phyloP scores from a whole-genome alignment of 2,888 invertebrate genomes.

The Gari tellinella region DNA sequence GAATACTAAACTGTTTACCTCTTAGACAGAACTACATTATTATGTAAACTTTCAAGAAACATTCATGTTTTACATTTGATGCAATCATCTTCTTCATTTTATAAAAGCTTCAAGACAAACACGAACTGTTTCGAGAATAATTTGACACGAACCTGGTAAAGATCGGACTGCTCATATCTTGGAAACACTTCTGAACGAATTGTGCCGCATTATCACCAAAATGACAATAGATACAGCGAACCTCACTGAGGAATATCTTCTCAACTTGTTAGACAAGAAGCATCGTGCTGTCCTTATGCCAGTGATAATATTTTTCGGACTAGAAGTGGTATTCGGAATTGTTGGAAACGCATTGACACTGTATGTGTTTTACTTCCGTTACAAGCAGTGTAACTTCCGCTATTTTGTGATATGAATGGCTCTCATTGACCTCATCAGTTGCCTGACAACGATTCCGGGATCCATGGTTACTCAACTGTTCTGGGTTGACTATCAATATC shows the following conservation, averaged over 20 bases:
- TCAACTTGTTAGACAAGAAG: background rate
- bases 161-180: too few relatives aligned
- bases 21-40: too few relatives aligned
- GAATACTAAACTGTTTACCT: too few relatives aligned
- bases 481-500: conserved; percentile 32
- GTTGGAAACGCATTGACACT: conserved; percentile 33
- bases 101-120: too few relatives aligned
- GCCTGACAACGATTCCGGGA: conserved; percentile 34
- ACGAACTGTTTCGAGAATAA: too few relatives aligned
- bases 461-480: conserved; percentile 31
- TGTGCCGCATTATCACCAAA: too few relatives aligned
- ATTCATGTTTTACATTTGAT: too few relatives aligned
- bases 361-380: conserved; percentile 22
- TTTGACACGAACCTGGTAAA: too few relatives aligned
- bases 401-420: conserved; percentile 40
- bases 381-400: conserved; percentile 34
- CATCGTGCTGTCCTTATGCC: conserved; percentile 5
- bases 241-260: background rate
- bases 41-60: too few relatives aligned
- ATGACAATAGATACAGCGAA: too few relatives aligned
- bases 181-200: too few relatives aligned
- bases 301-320: conserved; percentile 18
- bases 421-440: conserved; percentile 26
- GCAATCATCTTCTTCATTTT: too few relatives aligned
- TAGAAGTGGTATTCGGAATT: conserved; percentile 18